Evolutionary conservation across 2,797 vertebrate species (phyloP), one percentile per base, ranked within the genome.

Genomic region (Fratercula arctica): DNA sequence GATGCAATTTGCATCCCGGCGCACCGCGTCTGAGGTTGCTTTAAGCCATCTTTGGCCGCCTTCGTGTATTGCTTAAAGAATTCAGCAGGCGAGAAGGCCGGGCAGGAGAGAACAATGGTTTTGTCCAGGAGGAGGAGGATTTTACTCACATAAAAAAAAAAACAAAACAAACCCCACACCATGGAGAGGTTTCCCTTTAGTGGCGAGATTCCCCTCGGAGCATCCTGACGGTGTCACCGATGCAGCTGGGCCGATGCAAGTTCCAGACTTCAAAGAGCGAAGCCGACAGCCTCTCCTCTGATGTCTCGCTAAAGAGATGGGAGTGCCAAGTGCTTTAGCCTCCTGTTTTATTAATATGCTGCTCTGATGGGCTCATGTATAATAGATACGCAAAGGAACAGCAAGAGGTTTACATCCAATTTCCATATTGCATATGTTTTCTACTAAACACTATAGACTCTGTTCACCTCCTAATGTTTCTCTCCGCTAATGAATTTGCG

Each of bases 311-410:
- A 70, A 92, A 95, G 86, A 80, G 92, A 31, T 68, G 83, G 96
- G 91, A 97, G 92, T 18, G 93, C 95, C 78, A 56, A 94, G 95
- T 41, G 96, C 96, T 97, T 94, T 75, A 80, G 97, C 90, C 94
- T 98, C 75, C 87, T 98, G 96, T 96, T 98, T 98, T 97, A 98
- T 98, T 98, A 85, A 98, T 97, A 74, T 1, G 33, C 91, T 75
- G 93, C 96, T 92, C 94, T 95, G 96, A 97, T 77, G 80, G 77
- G 87, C 84, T 84, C 59, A 83, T 98, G 87, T 98, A 98, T 98
- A 97, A 98, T 98, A 94, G 94, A 98, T 97, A 26, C 3, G 8
- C 48, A 39, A 56, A 90, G 96, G 97, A 97, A 96, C 95, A 95
- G 93, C 66, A 10, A 75, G 96, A 96, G 95, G 88, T 84, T 90